Conservation (phyloP, 2,888 invertebrate species). For the Hemithea aestivaria region DNA sequence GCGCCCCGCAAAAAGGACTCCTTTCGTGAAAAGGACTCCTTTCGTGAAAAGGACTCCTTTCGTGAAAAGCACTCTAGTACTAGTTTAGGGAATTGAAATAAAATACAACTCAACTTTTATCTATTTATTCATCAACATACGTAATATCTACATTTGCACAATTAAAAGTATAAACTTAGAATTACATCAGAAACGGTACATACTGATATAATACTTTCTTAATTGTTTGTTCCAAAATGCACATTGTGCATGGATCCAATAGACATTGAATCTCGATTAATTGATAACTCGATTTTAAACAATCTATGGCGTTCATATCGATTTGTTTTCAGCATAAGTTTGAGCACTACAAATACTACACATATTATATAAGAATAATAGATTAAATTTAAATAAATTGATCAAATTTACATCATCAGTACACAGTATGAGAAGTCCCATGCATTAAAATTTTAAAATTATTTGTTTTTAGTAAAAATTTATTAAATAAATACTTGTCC, state of each 20-base stretch:
- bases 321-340: slow-evolving; percentile 15
- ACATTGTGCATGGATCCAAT: slow-evolving; percentile 41
- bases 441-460: too few relatives aligned
- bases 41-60: too few relatives aligned
- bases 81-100: slow-evolving; percentile 20
- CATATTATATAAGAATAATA: too few relatives aligned
- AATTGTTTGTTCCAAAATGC: slow-evolving; percentile 51
- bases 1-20: too few relatives aligned
- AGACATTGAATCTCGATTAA: slow-evolving; percentile 24
- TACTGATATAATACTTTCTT: slow-evolving; percentile 61
- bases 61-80: too few relatives aligned
- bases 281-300: slow-evolving; percentile 28
- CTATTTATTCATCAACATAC: slow-evolving; percentile 80
- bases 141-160: slow-evolving; percentile 79
- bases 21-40: too few relatives aligned
- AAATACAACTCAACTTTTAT: slow-evolving; percentile 54
- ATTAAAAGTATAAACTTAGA: slow-evolving; percentile 67
- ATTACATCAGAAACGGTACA: slow-evolving; percentile 62
- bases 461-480: too few relatives aligned
- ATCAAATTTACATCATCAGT: too few relatives aligned
- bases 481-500: too few relatives aligned
- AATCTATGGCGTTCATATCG: slow-evolving; percentile 53
- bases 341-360: too few relatives aligned
- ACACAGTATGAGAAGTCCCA: too few relatives aligned
- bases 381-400: too few relatives aligned